A percentile compares a stretch with the other conserved stretches of the same genome.
Conservation (phyloP, 2,888 invertebrate genomes). For the Scrobipalpa costella region DNA sequence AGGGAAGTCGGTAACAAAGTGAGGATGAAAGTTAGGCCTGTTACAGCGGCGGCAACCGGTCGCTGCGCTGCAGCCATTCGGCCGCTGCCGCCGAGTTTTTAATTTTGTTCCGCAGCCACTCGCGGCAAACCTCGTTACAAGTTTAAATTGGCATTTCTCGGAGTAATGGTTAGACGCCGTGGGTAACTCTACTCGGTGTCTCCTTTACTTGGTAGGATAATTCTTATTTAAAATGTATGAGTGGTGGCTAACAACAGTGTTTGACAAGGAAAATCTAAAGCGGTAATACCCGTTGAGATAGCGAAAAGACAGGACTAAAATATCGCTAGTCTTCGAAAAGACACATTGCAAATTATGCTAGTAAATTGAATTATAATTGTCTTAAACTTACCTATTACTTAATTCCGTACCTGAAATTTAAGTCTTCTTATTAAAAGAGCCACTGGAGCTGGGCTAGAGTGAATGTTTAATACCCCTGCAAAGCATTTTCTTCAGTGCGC, state of each 20-base stretch:
- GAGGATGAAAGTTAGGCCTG: conserved; percentile 72
- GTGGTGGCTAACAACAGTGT: conserved; percentile 42
- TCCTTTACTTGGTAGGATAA: conserved; percentile 64
- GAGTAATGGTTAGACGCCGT: conserved; percentile 74
- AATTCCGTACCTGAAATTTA: background rate
- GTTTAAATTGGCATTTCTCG: conserved; percentile 80
- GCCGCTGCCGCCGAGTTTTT: conserved; percentile 71
- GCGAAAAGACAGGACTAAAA: background rate
- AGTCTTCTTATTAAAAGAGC: conserved; percentile 11
- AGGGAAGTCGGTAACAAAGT: conserved; percentile 67
- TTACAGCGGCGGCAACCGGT: conserved; percentile 59
- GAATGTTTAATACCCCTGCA: conserved; percentile 16
- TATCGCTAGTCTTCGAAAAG: too few relatives aligned
- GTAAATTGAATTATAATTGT: too few relatives aligned
- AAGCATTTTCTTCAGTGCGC: conserved; percentile 10
- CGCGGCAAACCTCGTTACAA: conserved; percentile 79
- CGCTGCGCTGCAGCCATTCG: conserved; percentile 52
- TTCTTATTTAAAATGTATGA: conserved; percentile 77
- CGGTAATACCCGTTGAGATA: background rate
- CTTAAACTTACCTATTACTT: background rate
- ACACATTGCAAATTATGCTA: too few relatives aligned
- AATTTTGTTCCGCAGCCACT: conserved; percentile 77
- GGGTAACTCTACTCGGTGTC: conserved; percentile 65
- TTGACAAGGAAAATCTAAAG: conserved; percentile 30
- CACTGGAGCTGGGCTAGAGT: conserved; percentile 10